Evolutionary conservation across 2,888 invertebrate genomes (phyloP), one percentile per base, ranked within the genome.

Genomic region (Philonicus albiceps): DNA sequence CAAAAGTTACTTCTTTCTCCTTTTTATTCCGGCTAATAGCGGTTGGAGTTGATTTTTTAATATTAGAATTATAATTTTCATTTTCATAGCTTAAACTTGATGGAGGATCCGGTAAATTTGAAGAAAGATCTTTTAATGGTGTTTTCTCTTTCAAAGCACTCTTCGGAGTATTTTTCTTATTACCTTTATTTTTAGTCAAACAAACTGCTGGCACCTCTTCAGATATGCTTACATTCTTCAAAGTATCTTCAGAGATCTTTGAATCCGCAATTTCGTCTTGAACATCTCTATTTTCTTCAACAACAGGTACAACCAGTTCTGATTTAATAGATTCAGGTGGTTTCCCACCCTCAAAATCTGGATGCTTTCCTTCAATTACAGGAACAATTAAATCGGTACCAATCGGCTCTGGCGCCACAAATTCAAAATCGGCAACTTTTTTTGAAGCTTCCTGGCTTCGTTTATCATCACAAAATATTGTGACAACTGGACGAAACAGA

Each of bases 401-500:
- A 73, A 84, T 84, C 1, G 72, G 72, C 3, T 87, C 74, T 2
- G 88, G 88, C 30, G 89, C 87, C 30, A 85, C 81, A 81, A 81
- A 88, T 53, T 89, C 88, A 1, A 89, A 88, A 76, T 90, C 89
- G 85, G 81, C 34, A 90, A 90, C 19, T 88, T 89, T 34, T 85
- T 87, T 22, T 87, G 89, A 73, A 31, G 49, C 43, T 85, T 87
- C 37, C 85, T 87, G 53, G 16, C 55, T 87, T 55, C 87, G 93
- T 64, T 93, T 93, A 55, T 91, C 91, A 88, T 91, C 90, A 88
- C 91, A 91, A 87, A 92, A 91, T 85, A 92, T 92, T 43, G 92
- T 91, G 27, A 95, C 94, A 86, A 95, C 94, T 43, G 95, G 95
- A 22, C 96, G 93, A 92, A 96, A 96, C 86, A 95, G 93, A 73